These are phyloP conservation scores for Allophyes oxyacanthae DNA, from an alignment of 2,888 invertebrate species.

Conservation along the genomic window DNA sequence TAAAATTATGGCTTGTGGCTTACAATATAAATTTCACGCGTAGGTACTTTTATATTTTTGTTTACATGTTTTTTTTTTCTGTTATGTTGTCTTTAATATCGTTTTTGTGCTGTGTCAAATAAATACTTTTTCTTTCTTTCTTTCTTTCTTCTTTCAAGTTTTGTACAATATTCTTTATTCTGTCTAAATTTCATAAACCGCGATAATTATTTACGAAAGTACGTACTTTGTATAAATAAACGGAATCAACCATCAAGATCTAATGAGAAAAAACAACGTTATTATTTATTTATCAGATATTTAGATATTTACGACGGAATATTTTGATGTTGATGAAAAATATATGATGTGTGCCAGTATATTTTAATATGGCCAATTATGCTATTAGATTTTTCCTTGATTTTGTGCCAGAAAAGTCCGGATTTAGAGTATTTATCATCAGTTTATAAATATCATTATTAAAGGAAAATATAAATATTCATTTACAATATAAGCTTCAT, in stretches of 20 bases:
- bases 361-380: constrained; percentile 28
- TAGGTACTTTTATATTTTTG: too few relatives aligned
- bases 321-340: constrained; percentile 31
- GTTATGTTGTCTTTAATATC: too few relatives aligned
- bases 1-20: too few relatives aligned
- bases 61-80: too few relatives aligned
- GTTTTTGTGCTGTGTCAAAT: too few relatives aligned
- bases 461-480: constrained; percentile 11
- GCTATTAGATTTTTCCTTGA: constrained; percentile 54
- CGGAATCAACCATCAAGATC: background rate
- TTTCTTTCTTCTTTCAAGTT: too few relatives aligned
- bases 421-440: constrained; percentile 33
- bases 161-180: too few relatives aligned
- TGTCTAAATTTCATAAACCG: too few relatives aligned
- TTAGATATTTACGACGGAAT: constrained; percentile 21
- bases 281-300: constrained; percentile 14
- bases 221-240: too few relatives aligned
- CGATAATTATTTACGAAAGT: too few relatives aligned
- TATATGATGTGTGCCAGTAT: constrained; percentile 29
- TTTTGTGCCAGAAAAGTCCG: constrained; percentile 56
- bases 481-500: background rate
- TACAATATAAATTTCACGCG: too few relatives aligned
- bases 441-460: constrained; percentile 24
- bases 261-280: constrained; percentile 20
- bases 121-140: too few relatives aligned